Conservation (phyloP, 2,113 vertebrate genomes). For the Oryzias woworae region DNA sequence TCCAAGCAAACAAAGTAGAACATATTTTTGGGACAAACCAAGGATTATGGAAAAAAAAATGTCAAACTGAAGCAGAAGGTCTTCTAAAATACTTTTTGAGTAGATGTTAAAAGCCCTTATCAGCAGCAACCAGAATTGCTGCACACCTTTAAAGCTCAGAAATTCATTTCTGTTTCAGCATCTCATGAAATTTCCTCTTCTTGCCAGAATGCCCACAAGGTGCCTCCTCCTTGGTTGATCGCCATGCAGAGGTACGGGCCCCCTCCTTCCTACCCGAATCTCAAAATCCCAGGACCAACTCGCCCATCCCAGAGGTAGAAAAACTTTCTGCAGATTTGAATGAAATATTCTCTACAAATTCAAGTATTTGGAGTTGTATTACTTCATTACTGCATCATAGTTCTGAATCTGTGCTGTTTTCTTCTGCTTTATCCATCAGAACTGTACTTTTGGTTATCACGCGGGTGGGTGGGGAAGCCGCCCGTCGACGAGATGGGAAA, state of each 20-base stretch:
- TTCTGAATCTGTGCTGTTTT: background rate
- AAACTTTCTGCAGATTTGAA: no score
- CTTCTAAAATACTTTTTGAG: no score
- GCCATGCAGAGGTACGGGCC: constrained; percentile 93
- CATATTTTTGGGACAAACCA: no score
- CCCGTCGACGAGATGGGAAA: constrained; percentile 90
- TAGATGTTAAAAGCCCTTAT: no score
- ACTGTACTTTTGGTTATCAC: constrained; percentile 91
- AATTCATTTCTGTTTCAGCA: background rate
- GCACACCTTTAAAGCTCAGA: background rate
- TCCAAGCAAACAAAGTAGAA: no score
- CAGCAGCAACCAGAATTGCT: no score
- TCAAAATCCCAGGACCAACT: constrained; percentile 89
- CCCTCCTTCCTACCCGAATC: constrained; percentile 90
- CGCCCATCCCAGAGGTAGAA: constrained; percentile 87
- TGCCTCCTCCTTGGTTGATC: constrained; percentile 91
- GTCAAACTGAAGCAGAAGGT: no score
- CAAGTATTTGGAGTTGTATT: background rate
- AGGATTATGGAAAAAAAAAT: no score
- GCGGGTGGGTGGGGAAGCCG: constrained; percentile 93
- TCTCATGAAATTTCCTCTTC: background rate
- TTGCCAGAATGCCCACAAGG: constrained; percentile 88
- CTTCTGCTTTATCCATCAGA: constrained; percentile 57
- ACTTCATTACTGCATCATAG: background rate
- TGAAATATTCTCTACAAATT: background rate